Evolutionary conservation across 1,140 invertebrate species (phyloP).

Genomic region (Diprion similis): DNA sequence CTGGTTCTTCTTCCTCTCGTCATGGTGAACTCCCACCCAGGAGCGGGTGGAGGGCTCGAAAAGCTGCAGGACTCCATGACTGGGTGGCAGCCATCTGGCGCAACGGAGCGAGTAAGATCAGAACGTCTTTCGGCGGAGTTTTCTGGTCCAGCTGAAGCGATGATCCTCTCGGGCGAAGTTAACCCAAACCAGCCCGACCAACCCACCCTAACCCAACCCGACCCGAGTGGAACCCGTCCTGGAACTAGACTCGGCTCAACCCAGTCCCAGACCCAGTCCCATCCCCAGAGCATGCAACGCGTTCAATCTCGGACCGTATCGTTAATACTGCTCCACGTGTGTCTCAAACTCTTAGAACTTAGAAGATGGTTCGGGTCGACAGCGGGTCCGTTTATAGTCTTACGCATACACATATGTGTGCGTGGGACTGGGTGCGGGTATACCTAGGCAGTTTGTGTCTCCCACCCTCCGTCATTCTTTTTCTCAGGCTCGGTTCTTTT

Average conservation of each 20-base stretch:
- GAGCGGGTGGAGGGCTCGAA: neutral
- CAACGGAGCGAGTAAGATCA: neutral
- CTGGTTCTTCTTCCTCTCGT: neutral
- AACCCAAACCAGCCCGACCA: neutral
- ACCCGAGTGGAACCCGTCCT: neutral
- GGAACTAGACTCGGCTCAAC: neutral
- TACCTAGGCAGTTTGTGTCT: too few relatives aligned
- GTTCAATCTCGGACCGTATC: neutral
- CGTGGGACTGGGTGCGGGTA: too few relatives aligned
- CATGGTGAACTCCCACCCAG: too few relatives aligned
- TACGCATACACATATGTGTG: too few relatives aligned
- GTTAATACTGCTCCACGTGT: constrained; percentile 2
- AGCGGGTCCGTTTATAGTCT: too few relatives aligned
- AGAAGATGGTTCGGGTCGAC: too few relatives aligned
- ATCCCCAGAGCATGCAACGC: too few relatives aligned
- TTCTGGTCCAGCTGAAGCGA: neutral
- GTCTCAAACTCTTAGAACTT: neutral
- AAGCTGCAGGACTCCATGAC: neutral
- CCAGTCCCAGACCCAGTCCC: neutral
- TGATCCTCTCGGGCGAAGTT: neutral
- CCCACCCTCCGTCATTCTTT: too few relatives aligned
- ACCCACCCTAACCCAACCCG: too few relatives aligned
- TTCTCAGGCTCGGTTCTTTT: too few relatives aligned
- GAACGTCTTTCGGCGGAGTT: too few relatives aligned
- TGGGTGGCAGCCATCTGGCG: neutral